A percentile compares a stretch with the other conserved stretches of the same genome.
These are phyloP conservation scores for Drosophila nikananu DNA, from an alignment of 1,140 invertebrate genomes.

Conservation along the genomic window DNA sequence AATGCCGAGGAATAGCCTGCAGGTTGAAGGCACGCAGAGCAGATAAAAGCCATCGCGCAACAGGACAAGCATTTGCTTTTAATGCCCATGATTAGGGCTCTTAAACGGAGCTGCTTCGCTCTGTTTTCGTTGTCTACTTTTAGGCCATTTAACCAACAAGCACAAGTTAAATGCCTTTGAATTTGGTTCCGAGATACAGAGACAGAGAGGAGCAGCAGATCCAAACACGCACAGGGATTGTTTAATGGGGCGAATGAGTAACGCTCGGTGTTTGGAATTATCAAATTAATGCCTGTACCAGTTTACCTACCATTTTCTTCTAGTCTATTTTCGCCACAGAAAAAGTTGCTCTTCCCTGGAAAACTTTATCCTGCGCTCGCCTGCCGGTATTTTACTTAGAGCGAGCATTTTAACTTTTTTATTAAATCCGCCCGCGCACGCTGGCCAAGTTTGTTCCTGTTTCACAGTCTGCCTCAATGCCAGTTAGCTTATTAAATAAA, in stretches of 20 bases:
- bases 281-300: constrained; percentile 54
- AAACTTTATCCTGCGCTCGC: constrained; percentile 34
- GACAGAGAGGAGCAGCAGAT: background rate
- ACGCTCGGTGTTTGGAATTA: constrained; percentile 51
- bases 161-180: constrained; percentile 42
- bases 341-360: constrained; percentile 28
- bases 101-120: constrained; percentile 45
- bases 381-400: constrained; percentile 49
- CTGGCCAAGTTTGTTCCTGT: constrained; percentile 45
- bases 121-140: constrained; percentile 60
- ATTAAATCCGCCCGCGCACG: constrained; percentile 57
- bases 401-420: constrained; percentile 61
- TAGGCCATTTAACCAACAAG: constrained; percentile 62
- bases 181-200: background rate
- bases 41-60: constrained; percentile 16
- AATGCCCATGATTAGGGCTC: constrained; percentile 60
- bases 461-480: constrained; percentile 38
- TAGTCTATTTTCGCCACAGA: constrained; percentile 11
- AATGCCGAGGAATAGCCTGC: constrained; percentile 20
- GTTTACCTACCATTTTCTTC: constrained; percentile 7
- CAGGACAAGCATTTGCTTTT: constrained; percentile 66
- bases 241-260: constrained; percentile 69
- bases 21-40: constrained; percentile 7
- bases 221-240: constrained; percentile 34
- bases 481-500: constrained; percentile 72